Evolutionary conservation across 2,888 invertebrate genomes (phyloP).

Genomic region (Idaea aversata): DNA sequence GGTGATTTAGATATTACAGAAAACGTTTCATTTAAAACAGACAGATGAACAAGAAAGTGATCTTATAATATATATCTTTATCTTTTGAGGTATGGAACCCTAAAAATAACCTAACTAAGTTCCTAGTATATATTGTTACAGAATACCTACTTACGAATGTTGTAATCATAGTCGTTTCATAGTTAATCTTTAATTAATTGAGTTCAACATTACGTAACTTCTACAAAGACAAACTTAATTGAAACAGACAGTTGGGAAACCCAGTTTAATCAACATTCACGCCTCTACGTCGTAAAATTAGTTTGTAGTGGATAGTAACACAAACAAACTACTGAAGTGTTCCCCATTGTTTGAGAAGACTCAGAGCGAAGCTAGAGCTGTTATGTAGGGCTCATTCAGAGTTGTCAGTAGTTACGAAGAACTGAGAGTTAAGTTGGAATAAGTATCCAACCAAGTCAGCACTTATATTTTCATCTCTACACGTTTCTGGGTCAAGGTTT

Average conservation of each 20-base stretch:
- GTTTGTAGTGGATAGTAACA: constrained; percentile 1
- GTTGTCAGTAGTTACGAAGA: neutral
- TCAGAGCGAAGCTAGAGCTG: neutral
- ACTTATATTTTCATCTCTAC: constrained; percentile 6
- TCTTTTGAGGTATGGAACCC: no score
- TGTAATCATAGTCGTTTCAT: neutral
- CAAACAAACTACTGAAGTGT: neutral
- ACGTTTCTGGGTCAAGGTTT: constrained; percentile 3
- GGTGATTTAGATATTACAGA: neutral
- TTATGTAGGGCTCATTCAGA: neutral
- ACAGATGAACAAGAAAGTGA: no score
- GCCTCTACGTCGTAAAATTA: constrained; percentile 5
- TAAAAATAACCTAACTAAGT: no score
- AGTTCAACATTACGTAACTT: neutral
- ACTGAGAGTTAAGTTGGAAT: neutral
- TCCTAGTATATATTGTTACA: no score
- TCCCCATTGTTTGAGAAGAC: constrained; percentile 1
- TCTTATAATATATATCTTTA: no score
- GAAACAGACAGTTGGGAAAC: neutral
- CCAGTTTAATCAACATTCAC: constrained; percentile 3
- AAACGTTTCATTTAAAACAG: neutral
- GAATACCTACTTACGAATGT: neutral
- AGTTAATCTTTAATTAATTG: neutral
- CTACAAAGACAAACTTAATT: neutral
- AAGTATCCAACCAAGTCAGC: neutral